Conservation (phyloP, 1,140 invertebrate species). For the Diorhabda elongata region DNA sequence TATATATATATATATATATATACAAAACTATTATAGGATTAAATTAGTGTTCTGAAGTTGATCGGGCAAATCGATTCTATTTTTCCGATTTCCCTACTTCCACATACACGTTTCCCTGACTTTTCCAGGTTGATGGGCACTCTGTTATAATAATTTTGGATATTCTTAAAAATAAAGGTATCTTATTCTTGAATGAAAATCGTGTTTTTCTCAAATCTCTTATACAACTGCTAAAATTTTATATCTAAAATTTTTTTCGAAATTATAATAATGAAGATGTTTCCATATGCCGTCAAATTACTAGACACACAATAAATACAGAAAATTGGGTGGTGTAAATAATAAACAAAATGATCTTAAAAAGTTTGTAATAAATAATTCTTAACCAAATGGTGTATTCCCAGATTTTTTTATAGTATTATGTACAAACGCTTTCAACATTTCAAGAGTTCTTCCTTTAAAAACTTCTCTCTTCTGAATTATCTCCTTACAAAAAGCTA, state of each 20-base stretch:
- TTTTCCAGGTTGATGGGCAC: background rate
- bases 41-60: background rate
- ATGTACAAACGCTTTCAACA: conserved; percentile 3
- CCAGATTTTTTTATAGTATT: background rate
- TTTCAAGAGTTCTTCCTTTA: background rate
- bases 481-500: background rate
- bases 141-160: background rate
- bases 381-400: background rate
- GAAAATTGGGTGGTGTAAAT: background rate
- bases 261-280: background rate
- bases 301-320: background rate
- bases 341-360: conserved; percentile 3
- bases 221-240: background rate
- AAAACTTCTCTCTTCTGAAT: background rate
- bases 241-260: background rate
- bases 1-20: background rate
- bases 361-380: background rate
- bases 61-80: background rate
- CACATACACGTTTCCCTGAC: background rate
- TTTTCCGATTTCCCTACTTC: background rate
- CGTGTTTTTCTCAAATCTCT: background rate
- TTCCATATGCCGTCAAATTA: background rate
- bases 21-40: background rate
- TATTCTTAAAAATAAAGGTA: background rate
- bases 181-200: background rate